Percentiles rank a stretch among this genome's conserved stretches.
These are phyloP conservation scores for Propsilocerus akamusi DNA, from an alignment of 1,140 invertebrate species.

Conservation along the genomic window DNA sequence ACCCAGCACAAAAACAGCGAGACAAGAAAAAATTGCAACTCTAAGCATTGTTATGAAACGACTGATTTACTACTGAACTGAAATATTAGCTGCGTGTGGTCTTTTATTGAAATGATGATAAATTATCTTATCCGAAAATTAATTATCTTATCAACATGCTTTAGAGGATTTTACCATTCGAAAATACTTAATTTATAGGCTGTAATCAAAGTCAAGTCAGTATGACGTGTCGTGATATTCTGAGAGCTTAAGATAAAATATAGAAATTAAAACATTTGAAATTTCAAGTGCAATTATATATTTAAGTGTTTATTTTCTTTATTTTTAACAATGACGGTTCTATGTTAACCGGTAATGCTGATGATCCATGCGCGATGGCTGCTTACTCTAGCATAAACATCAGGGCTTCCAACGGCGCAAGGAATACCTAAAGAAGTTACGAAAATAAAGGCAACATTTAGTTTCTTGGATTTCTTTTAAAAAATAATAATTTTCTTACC, in stretches of 20 bases:
- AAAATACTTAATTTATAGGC: not conserved
- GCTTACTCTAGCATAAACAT: constrained; percentile 36
- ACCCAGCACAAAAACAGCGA: not conserved
- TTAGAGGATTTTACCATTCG: not conserved
- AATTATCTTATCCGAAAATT: too few species aligned
- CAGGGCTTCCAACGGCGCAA: constrained; percentile 38
- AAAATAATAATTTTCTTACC: too few species aligned
- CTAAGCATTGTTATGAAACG: not conserved
- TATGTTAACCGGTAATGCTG: not conserved
- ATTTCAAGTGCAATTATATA: too few species aligned
- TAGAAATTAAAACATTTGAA: too few species aligned
- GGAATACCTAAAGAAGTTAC: too few species aligned
- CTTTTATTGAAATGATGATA: too few species aligned
- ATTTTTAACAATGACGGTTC: not conserved
- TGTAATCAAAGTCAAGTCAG: not conserved
- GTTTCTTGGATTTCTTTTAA: too few species aligned
- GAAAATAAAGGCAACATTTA: too few species aligned
- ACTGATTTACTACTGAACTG: not conserved
- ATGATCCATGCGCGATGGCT: constrained; percentile 29
- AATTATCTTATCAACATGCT: not conserved
- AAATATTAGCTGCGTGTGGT: not conserved
- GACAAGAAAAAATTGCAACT: not conserved
- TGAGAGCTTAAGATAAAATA: too few species aligned
- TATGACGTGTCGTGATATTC: too few species aligned
- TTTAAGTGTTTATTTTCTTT: too few species aligned